These are phyloP conservation scores for Mellilla xanthometata DNA, from an alignment of 2,888 invertebrate species.

Conservation along the genomic window DNA sequence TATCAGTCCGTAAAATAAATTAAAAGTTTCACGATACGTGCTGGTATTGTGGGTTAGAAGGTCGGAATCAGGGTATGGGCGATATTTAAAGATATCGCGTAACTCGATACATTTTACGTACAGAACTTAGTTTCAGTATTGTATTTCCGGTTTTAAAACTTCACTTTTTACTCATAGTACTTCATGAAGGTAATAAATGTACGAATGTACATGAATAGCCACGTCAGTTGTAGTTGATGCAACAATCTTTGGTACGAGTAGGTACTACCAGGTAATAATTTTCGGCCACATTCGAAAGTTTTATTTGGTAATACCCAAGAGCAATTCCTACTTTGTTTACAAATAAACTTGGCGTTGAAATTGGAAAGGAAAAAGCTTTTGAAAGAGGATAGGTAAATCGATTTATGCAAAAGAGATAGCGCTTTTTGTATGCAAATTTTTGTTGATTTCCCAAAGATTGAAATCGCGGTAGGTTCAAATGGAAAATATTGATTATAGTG, in stretches of 20 bases:
- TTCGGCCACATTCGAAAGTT: conserved; percentile 63
- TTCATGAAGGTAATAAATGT: too few relatives aligned
- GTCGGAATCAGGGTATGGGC: background rate
- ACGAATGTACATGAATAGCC: too few relatives aligned
- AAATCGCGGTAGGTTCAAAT: conserved; percentile 72
- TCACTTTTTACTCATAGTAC: too few relatives aligned
- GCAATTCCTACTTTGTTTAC: conserved; percentile 79
- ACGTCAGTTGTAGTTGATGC: too few relatives aligned
- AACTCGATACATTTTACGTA: too few relatives aligned
- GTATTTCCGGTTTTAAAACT: too few relatives aligned
- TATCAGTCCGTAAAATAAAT: conserved; percentile 26
- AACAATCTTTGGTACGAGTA: background rate
- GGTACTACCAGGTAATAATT: conserved; percentile 54
- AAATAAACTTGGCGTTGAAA: conserved; percentile 77
- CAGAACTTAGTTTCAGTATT: too few relatives aligned
- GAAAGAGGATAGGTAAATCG: conserved; percentile 79
- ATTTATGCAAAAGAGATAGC: conserved; percentile 80
- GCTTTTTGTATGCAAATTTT: conserved; percentile 81
- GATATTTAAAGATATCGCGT: too few relatives aligned
- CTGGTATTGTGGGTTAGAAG: conserved; percentile 9
- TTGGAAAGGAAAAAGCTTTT: conserved; percentile 77
- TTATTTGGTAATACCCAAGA: conserved; percentile 77
- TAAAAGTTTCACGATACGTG: conserved; percentile 27
- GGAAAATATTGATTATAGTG: conserved; percentile 65
- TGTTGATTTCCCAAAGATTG: conserved; percentile 79